Evolutionary conservation across 2,888 invertebrate genomes (phyloP), one percentile per base, ranked within the genome.

Genomic region (Taenaris catops): DNA sequence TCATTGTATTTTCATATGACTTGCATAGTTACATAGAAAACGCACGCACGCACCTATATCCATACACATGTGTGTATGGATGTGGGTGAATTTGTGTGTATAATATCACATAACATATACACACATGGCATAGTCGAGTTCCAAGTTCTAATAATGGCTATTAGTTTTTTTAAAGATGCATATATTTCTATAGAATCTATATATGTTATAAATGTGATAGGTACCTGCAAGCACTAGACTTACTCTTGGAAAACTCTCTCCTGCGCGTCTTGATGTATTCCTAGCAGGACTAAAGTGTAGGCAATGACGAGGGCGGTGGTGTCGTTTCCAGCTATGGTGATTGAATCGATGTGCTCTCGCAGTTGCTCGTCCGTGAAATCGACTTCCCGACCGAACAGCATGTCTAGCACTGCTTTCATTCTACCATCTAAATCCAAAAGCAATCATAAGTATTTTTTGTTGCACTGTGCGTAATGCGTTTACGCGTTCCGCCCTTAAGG

Each of bases 281-380:
- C 88, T 1, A 88, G 63, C 17, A 87, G 61, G 16, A 84, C 70
- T 9, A 88, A 53, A 1, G 79, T 71, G 55, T 84, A 88, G 1
- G 84, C 70, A 26, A 84, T 80, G 23, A 79, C 83, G 0, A 83
- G 65, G 1, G 88, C 76, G 0, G 88, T 87, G 20, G 88, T 88
- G 49, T 88, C 83, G 49, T 87, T 83, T 35, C 90, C 90, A 8
- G 89, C 90, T 16, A 89, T 83, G 39, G 90, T 88, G 53, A 90
- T 89, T 0, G 89, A 89, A 51, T 89, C 88, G 2, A 90, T 89
- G 62, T 90, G 89, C 45, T 90, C 89, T 8, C 88, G 61, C 1
- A 90, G 61, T 46, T 90, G 88, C 34, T 84, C 71, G 49, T 89
- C 74, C 0, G 88, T 87, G 25, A 90, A 88, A 37, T 83, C 74